Evolutionary conservation across 2,888 invertebrate genomes (phyloP), one percentile per base, ranked within the genome.

Genomic region (Sarcophaga caerulescens): DNA sequence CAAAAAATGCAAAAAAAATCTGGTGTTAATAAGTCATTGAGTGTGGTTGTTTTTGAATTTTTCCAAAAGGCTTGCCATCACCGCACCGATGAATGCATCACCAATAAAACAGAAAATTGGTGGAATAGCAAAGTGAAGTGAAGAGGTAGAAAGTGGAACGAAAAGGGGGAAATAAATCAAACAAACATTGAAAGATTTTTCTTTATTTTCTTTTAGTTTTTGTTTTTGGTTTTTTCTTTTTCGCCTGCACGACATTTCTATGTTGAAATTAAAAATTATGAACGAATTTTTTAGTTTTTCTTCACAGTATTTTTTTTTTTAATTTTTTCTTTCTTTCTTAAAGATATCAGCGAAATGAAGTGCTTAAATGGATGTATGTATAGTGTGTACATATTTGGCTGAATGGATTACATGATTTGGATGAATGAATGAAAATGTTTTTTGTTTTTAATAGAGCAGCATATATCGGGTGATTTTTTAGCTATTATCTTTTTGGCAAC

Each of bases 261-360:
- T 78, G 77, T 52, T 68, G 59, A 45, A 45, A 19, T 59, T 70
- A 80, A 75, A 79, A 75, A 70, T 73, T 80, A 66, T 68, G 74
- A 76, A 70, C 65, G 44, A 84, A 60, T 19, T 63, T 75, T 71
- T 52, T 65, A 14, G 14, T 19, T 44, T 44, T 44, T 44, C 35
- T 44, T 52, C 17, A 52, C 4, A 73, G 11, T 19, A 25, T 59
- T 79, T 45, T 25, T 35, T 45, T 59, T 79, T 45, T 25, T 35
- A 10, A 35, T 35, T 35, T 35, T 35, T 52, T 17, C 17, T 17
- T 52, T 52, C 17, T 52, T 52, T 17, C 52, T 17, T 5, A 14
- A 14, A 52, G 52, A 1, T 17, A 52, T 14, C 52, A 52, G 17
- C 35, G 35, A 17, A 52, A 52, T 14, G 52, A 52, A 52, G 52